A percentile compares a stretch with the other conserved stretches of the same genome.
phyloP scores from a whole-genome alignment of 2,113 vertebrate genomes.

The Piaya cayana region DNA sequence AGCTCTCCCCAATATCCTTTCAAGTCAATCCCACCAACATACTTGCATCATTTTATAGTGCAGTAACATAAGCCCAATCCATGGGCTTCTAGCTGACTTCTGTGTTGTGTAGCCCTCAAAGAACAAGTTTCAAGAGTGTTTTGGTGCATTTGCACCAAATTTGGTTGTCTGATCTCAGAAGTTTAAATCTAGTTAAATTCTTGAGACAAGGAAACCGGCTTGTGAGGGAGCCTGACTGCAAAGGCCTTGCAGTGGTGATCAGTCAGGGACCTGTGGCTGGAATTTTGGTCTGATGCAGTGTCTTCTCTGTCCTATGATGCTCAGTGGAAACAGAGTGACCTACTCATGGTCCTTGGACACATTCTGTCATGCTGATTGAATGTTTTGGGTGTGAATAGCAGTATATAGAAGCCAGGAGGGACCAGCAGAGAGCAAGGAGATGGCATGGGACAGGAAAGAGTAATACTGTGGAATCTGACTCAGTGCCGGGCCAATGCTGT shows the following conservation, averaged over 20 bases:
- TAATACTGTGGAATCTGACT: not conserved
- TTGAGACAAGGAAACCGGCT: not conserved
- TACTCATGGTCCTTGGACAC: fast-evolving
- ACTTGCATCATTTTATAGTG: not conserved
- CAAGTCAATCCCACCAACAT: not conserved
- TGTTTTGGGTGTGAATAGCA: not conserved
- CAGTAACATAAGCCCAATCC: not conserved
- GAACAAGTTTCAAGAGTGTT: not conserved
- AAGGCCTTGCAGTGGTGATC: not conserved
- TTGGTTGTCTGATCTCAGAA: no score
- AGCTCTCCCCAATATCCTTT: not conserved
- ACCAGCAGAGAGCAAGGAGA: not conserved
- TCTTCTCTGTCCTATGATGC: not conserved
- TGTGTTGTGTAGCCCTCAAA: not conserved
- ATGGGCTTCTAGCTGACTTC: not conserved
- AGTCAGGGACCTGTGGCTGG: not conserved
- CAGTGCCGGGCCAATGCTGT: not conserved
- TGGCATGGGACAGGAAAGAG: not conserved
- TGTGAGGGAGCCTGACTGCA: not conserved
- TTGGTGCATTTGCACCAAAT: not conserved
- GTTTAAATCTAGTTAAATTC: not conserved
- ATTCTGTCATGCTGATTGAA: not conserved
- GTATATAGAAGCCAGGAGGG: not conserved
- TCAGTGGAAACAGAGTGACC: not conserved
- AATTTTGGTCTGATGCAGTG: not conserved